These are phyloP conservation scores for Lepisosteus oculatus DNA, from an alignment of 2,113 vertebrate species.

Conservation along the genomic window DNA sequence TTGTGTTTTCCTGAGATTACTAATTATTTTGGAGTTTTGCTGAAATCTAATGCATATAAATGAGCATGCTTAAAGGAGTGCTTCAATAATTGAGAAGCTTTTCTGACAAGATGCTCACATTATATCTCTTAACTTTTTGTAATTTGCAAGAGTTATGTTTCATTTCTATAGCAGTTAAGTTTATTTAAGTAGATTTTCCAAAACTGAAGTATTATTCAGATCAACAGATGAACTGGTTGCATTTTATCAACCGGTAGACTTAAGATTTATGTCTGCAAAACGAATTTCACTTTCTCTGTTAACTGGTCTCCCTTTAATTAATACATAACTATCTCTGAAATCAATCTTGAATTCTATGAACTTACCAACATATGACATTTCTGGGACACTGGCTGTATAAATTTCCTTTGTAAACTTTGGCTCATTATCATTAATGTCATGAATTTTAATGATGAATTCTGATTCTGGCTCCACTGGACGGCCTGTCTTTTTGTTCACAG, in stretches of 20 bases:
- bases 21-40: not conserved
- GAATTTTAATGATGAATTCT: constrained; percentile 96
- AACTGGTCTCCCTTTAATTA: too few species aligned
- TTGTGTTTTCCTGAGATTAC: not conserved
- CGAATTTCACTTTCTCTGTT: not conserved
- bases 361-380: constrained; percentile 93
- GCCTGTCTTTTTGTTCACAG: constrained; percentile 82
- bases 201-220: not conserved
- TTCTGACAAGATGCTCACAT: constrained; percentile 32
- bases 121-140: too few species aligned
- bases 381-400: constrained; percentile 82
- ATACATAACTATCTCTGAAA: too few species aligned
- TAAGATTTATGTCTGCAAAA: not conserved
- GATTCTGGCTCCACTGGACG: constrained; percentile 89
- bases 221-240: not conserved
- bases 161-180: constrained; percentile 44
- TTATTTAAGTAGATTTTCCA: constrained; percentile 18
- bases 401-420: constrained; percentile 86
- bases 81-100: constrained; percentile 53
- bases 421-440: constrained; percentile 96
- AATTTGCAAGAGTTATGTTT: not conserved
- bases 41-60: not conserved
- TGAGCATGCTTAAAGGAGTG: constrained; percentile 50
- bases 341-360: constrained; percentile 3
- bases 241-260: too few species aligned